Base-by-base conservation (phyloP, 2,113 vertebrate genomes). In the Nibea albiflora region DNA sequence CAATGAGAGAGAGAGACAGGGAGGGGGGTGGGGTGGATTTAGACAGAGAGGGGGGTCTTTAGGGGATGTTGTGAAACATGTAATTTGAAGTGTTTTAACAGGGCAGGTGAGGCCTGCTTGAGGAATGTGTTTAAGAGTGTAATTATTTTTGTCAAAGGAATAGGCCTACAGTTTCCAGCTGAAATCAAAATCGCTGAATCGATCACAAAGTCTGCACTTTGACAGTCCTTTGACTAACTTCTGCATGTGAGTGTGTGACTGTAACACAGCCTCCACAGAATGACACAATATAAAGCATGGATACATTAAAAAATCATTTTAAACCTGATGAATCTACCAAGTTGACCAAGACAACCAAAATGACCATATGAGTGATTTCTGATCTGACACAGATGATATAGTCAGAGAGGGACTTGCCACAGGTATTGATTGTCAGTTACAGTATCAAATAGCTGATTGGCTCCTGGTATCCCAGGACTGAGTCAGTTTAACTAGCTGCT, bases 1-100 rank as follows among this genome's bases (percentile, higher is more conserved):
- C 0, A 15, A 56, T 66, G 67, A 78, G 50, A 76, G 62, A 76
- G 62, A 60, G 54, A 47, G 60, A 35, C 19, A 58, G 22, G 24
- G 22, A 44, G 20, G 24, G 10, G 35, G 6, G n/a, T 24, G 11
- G 4, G 35, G 35, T 7, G 35, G 53, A 49, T 44, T 61, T 73
- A 46, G 68, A 74, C 19, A 16, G 31, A 58, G 17, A 47, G 64
- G 53, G 28, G 28, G 78, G 26, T 58, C 39, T 76, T 84, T 64
- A 74, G 52, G 22, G 42, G 69, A 77, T 71, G 47, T 50, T 39
- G 72, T 35, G 56, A 46, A 92, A 73, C 78, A 0, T 92, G 82
- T 89, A 83, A 92, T 92, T 92, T 87, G 0, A 80, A 66, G 63
- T 58, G 35, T 81, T 90, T 90, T 86, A 78, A 85, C 74, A 76